phyloP scores from a whole-genome alignment of 2,888 invertebrate genomes.

The Hydropsyche betteni region DNA sequence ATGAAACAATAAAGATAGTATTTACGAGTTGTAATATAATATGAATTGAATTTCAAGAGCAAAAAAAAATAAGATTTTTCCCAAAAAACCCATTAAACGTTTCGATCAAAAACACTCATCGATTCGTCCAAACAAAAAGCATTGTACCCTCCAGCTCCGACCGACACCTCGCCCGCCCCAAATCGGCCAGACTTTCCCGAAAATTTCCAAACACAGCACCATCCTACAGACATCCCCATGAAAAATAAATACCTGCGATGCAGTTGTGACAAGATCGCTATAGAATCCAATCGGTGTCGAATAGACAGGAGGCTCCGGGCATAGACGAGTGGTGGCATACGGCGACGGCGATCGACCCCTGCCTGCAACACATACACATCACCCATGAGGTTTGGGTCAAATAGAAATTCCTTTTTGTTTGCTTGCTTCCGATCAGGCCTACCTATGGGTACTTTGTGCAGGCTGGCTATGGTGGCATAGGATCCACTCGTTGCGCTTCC shows the following conservation, averaged over 20 bases:
- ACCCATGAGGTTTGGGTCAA: conserved; percentile 11
- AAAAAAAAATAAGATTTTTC: too few relatives aligned
- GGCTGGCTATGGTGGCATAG: conserved; percentile 84
- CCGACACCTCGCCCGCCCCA: background rate
- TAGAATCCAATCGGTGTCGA: conserved; percentile 74
- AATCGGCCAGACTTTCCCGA: background rate
- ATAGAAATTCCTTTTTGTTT: background rate
- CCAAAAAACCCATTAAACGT: too few relatives aligned
- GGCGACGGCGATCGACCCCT: conserved; percentile 72
- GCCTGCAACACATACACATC: conserved; percentile 54
- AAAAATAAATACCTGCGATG: conserved; percentile 69
- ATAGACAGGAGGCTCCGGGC: conserved; percentile 66
- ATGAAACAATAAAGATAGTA: background rate
- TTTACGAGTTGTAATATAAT: too few relatives aligned
- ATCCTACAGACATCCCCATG: background rate
- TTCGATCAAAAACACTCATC: too few relatives aligned
- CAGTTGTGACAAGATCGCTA: conserved; percentile 80
- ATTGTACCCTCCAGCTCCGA: too few relatives aligned
- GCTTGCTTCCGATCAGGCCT: conserved; percentile 52
- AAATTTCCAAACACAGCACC: too few relatives aligned
- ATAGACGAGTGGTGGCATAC: conserved; percentile 75
- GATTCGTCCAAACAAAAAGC: too few relatives aligned
- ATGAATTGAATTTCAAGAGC: too few relatives aligned
- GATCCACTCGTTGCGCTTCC: conserved; percentile 81
- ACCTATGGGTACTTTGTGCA: conserved; percentile 77